phyloP scores from a whole-genome alignment of 2,797 vertebrate species.

The Loris lydekkerianus region DNA sequence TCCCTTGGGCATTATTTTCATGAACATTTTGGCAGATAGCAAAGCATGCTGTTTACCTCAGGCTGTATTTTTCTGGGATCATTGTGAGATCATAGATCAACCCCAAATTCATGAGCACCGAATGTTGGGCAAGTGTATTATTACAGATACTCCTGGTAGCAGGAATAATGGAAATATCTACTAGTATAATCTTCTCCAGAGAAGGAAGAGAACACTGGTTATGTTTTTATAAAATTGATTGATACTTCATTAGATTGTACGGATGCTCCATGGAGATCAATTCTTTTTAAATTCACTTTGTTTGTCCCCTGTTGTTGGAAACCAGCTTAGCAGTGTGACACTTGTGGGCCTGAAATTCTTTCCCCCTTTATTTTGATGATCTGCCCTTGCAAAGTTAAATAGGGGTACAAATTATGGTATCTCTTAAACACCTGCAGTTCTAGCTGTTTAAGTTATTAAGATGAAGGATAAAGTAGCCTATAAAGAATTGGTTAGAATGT shows the following conservation, averaged over 20 bases:
- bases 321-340: not conserved
- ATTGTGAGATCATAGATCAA: not conserved
- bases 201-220: not conserved
- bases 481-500: not conserved
- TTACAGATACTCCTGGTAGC: not conserved
- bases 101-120: not conserved
- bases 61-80: not conserved
- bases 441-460: fast-evolving
- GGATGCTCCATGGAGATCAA: not conserved
- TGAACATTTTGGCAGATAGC: not conserved
- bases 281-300: not conserved
- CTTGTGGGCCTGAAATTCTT: not conserved
- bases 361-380: not conserved
- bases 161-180: not conserved
- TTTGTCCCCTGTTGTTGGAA: not conserved
- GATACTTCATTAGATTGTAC: not conserved
- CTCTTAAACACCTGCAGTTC: not conserved
- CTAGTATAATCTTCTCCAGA: not conserved
- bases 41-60: not conserved
- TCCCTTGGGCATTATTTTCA: not conserved
- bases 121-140: not conserved
- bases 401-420: not conserved
- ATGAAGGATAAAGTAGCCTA: not conserved
- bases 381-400: not conserved
- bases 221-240: not conserved